Evolutionary conservation across 2,113 vertebrate species (phyloP).

Genomic region (Nesoenas mayeri): DNA sequence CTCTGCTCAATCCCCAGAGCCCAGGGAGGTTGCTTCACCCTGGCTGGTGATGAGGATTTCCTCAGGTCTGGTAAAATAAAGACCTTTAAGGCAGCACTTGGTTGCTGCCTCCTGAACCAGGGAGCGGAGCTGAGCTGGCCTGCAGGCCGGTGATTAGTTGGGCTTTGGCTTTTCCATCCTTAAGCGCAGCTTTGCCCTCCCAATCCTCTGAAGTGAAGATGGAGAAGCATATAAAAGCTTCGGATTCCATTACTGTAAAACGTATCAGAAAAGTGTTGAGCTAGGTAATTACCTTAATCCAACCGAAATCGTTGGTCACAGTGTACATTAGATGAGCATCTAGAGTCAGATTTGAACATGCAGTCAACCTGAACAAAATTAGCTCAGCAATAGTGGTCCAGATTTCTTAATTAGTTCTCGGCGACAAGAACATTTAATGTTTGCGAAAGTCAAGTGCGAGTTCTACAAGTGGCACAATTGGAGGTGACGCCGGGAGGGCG

Average conservation of each 20-base stretch:
- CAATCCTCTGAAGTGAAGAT: neutral
- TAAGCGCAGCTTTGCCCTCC: constrained; percentile 38
- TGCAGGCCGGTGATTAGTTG: neutral
- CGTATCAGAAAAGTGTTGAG: constrained; percentile 68
- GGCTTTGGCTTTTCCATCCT: neutral
- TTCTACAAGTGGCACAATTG: constrained; percentile 61
- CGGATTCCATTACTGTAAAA: constrained; percentile 62
- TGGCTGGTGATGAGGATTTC: neutral
- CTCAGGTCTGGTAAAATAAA: neutral
- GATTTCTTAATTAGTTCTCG: constrained; percentile 80
- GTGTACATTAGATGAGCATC: constrained; percentile 71
- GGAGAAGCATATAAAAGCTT: constrained; percentile 62
- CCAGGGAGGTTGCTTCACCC: accelerated
- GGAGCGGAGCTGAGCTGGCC: neutral
- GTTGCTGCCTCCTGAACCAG: neutral
- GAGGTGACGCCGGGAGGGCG: constrained; percentile 40
- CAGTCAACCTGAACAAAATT: constrained; percentile 81
- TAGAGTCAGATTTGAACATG: constrained; percentile 73
- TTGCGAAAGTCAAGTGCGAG: constrained; percentile 73
- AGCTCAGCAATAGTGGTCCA: constrained; percentile 66
- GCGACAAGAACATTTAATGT: constrained; percentile 68
- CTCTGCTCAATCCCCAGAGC: neutral
- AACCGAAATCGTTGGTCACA: constrained; percentile 64
- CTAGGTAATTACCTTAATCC: constrained; percentile 75
- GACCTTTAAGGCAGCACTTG: neutral